phyloP scores from a whole-genome alignment of 2,113 vertebrate species.

The Mohoua ochrocephala region DNA sequence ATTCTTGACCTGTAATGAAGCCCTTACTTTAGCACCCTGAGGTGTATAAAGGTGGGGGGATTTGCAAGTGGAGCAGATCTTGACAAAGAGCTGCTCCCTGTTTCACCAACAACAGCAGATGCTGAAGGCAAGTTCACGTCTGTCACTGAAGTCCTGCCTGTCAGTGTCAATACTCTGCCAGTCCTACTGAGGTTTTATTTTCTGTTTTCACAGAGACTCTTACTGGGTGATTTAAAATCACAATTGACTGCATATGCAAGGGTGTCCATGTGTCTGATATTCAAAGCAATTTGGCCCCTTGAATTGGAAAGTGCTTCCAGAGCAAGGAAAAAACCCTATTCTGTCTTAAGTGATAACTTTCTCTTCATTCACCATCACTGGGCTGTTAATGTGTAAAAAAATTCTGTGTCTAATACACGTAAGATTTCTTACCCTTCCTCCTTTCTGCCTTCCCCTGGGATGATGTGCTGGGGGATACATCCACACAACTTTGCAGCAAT shows the following conservation, averaged over 20 bases:
- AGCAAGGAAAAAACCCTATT: background rate
- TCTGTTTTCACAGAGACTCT: background rate
- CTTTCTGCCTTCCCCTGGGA: background rate
- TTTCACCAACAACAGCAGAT: background rate
- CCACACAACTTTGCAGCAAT: background rate
- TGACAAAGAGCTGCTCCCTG: accelerated
- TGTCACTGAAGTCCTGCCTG: background rate
- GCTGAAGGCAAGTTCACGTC: background rate
- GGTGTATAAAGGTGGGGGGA: background rate
- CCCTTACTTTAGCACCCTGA: background rate
- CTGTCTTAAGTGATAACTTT: background rate
- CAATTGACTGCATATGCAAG: background rate
- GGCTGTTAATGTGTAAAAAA: background rate
- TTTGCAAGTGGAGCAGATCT: background rate
- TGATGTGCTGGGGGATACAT: background rate
- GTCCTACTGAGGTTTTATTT: background rate
- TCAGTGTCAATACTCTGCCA: background rate
- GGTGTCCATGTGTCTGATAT: background rate
- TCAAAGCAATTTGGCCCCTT: background rate
- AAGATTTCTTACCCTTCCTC: background rate
- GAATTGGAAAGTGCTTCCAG: background rate
- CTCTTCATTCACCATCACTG: background rate
- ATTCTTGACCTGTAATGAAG: background rate
- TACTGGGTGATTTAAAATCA: background rate
- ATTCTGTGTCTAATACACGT: background rate